Evolutionary conservation across 1,140 invertebrate genomes (phyloP).

Genomic region (Sitobion miscanthi): DNA sequence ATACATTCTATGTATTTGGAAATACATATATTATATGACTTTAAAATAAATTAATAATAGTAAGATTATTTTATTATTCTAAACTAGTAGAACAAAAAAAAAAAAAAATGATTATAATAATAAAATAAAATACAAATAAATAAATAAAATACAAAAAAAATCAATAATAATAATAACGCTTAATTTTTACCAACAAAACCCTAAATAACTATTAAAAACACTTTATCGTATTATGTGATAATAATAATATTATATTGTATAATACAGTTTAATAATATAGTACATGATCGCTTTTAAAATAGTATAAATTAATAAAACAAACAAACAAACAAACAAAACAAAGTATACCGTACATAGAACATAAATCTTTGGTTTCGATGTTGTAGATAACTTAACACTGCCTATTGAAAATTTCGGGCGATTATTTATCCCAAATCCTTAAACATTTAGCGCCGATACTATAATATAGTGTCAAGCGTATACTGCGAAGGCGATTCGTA

Average conservation of each 20-base stretch:
- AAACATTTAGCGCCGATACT: neutral
- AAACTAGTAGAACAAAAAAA: conserved; percentile 23
- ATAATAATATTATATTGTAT: conserved; percentile 22
- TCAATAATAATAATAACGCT: conserved; percentile 42
- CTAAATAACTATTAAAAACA: conserved; percentile 54
- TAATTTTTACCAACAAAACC: conserved; percentile 54
- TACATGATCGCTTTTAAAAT: neutral
- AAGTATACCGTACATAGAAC: neutral
- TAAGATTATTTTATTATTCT: conserved; percentile 46
- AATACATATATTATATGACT: conserved; percentile 20
- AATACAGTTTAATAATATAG: neutral
- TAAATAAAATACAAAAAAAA: conserved; percentile 43
- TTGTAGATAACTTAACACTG: conserved; percentile 9
- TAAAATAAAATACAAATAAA: conserved; percentile 15
- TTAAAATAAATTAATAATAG: conserved; percentile 52
- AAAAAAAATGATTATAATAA: neutral
- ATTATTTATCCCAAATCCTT: neutral
- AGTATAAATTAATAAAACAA: neutral
- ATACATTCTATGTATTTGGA: conserved; percentile 28
- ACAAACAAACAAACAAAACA: conserved; percentile 3
- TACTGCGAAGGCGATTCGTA: conserved; percentile 6
- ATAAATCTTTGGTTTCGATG: conserved; percentile 55
- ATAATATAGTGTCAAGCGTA: conserved; percentile 8
- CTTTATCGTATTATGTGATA: conserved; percentile 24
- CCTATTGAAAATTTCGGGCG: neutral